These are phyloP conservation scores for Neosilurus mollespiculum DNA, from an alignment of 2,797 vertebrate genomes.

Conservation along the genomic window DNA sequence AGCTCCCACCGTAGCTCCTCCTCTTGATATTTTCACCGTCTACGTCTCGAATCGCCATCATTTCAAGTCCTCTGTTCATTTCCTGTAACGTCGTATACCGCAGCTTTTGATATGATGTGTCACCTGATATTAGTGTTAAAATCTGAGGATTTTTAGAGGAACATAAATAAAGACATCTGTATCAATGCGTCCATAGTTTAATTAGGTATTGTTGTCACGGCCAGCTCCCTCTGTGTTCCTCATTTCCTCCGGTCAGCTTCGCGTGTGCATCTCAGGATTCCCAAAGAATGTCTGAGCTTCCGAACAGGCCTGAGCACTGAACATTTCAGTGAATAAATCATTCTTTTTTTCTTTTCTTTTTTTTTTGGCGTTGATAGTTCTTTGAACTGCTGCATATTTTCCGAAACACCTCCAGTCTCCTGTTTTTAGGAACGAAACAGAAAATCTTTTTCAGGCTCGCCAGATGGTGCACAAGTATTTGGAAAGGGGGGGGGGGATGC, in stretches of 20 bases:
- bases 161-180: neutral
- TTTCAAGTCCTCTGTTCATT: neutral
- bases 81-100: neutral
- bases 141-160: neutral
- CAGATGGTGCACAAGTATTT: neutral
- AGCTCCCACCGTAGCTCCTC: neutral
- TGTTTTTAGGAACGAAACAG: slow-evolving; percentile 1
- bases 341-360: too few species aligned
- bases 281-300: slow-evolving; percentile 61
- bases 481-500: too few species aligned
- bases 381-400: neutral
- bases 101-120: neutral
- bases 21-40: neutral
- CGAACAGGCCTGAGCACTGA: slow-evolving; percentile 53
- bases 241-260: slow-evolving; percentile 30
- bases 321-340: slow-evolving; percentile 30
- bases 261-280: slow-evolving; percentile 49
- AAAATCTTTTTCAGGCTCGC: neutral
- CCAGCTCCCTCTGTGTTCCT: neutral
- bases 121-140: neutral
- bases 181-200: neutral
- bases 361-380: neutral
- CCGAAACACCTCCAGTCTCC: neutral
- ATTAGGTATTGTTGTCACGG: neutral
- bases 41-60: neutral